Evolutionary conservation across 2,797 vertebrate genomes (phyloP).

Genomic region (Strix occidentalis): DNA sequence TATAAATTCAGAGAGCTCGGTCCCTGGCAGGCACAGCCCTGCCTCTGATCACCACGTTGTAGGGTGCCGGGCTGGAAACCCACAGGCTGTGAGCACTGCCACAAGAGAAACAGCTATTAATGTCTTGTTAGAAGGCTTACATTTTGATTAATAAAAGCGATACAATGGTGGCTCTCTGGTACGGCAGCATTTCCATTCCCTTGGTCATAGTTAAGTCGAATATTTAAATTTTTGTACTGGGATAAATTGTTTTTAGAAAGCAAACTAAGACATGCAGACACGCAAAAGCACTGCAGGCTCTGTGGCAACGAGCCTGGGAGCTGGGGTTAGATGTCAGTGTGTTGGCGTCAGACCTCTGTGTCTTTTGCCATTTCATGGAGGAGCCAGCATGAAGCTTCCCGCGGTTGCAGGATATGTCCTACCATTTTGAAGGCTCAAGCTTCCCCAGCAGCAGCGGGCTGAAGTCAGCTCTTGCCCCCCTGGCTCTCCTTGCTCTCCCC

Average conservation of each 20-base stretch:
- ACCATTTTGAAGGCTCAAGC: background rate
- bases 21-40: background rate
- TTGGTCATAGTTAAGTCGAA: background rate
- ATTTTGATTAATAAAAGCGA: background rate
- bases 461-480: background rate
- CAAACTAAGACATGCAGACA: accelerated
- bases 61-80: background rate
- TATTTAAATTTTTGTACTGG: background rate
- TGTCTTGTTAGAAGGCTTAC: background rate
- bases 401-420: background rate
- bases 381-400: background rate
- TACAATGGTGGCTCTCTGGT: background rate
- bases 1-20: background rate
- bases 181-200: background rate
- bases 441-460: background rate
- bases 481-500: background rate
- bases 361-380: background rate
- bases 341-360: background rate
- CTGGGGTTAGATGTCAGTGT: background rate
- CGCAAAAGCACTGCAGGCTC: background rate
- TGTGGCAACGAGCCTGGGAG: background rate
- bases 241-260: background rate
- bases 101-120: background rate
- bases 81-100: background rate
- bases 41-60: accelerated